Percentiles rank a stretch among this genome's conserved stretches.
phyloP scores from a whole-genome alignment of 2,888 invertebrate genomes.

The Ectemnius continuus region DNA sequence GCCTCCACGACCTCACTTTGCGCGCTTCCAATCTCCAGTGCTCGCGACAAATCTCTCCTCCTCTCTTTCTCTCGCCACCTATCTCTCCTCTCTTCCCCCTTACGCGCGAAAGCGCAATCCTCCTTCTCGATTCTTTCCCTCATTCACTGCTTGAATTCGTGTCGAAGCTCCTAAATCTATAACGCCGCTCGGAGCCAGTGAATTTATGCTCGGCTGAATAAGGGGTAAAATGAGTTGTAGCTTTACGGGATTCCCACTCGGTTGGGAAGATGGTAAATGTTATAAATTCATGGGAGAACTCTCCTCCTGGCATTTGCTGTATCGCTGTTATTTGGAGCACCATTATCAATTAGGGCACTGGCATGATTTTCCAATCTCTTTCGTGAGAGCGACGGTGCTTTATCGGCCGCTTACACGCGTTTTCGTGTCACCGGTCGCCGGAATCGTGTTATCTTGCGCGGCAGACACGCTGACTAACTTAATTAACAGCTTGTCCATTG shows the following conservation, averaged over 20 bases:
- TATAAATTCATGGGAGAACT: too few species aligned
- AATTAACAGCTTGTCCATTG: constrained; percentile 51
- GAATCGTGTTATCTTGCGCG: constrained; percentile 41
- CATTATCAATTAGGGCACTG: constrained; percentile 31
- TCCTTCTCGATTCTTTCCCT: constrained; percentile 2
- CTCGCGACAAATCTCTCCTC: constrained; percentile 49
- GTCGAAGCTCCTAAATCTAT: constrained; percentile 22
- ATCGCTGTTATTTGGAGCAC: constrained; percentile 17
- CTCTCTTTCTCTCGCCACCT: background rate
- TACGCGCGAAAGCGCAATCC: background rate
- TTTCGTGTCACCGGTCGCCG: constrained; percentile 33
- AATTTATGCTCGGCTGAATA: too few species aligned
- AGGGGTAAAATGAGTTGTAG: too few species aligned
- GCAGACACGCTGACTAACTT: constrained; percentile 38
- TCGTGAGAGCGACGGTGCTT: constrained; percentile 7
- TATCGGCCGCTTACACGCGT: constrained; percentile 38
- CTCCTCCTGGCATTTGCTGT: too few species aligned
- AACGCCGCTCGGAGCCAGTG: background rate
- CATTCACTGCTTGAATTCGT: background rate
- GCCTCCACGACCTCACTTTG: constrained; percentile 51
- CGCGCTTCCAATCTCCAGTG: constrained; percentile 54
- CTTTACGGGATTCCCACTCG: background rate
- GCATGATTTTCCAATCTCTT: constrained; percentile 44
- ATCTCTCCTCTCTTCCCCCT: background rate
- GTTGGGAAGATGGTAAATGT: too few species aligned